Conservation (phyloP, 2,888 invertebrate species). For the Chrysolina americana region DNA sequence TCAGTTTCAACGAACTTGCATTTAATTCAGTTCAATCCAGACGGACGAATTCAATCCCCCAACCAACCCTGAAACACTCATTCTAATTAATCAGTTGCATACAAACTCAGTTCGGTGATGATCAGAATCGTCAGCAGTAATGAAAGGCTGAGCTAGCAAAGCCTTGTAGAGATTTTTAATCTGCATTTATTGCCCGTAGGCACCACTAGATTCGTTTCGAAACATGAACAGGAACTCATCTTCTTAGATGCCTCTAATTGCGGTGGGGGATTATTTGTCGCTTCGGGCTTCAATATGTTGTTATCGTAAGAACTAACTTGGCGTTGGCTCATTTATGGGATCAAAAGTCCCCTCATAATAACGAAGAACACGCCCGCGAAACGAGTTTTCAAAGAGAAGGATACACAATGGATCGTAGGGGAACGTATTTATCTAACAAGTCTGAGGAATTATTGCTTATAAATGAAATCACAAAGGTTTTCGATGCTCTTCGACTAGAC, state of each 20-base stretch:
- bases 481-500: no score
- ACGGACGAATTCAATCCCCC: not conserved
- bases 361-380: not conserved
- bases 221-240: conserved; percentile 6
- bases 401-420: not conserved
- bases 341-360: conserved; percentile 13
- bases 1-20: no score
- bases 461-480: not conserved
- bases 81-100: not conserved
- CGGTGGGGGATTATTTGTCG: conserved; percentile 2
- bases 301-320: conserved; percentile 4
- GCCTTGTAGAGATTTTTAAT: conserved; percentile 5
- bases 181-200: conserved; percentile 21
- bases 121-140: conserved; percentile 15
- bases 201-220: conserved; percentile 19
- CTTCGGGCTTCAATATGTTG: conserved; percentile 12
- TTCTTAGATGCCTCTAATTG: conserved; percentile 17
- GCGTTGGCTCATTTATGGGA: conserved; percentile 10
- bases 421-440: not conserved
- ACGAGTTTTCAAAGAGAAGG: not conserved
- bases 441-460: not conserved
- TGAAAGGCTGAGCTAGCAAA: conserved; percentile 11
- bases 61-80: not conserved
- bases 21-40: no score
- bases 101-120: conserved; percentile 5